A percentile compares a stretch with the other conserved stretches of the same genome.
Evolutionary conservation across 2,113 vertebrate species (phyloP).

Genomic region (Oriolus oriolus): DNA sequence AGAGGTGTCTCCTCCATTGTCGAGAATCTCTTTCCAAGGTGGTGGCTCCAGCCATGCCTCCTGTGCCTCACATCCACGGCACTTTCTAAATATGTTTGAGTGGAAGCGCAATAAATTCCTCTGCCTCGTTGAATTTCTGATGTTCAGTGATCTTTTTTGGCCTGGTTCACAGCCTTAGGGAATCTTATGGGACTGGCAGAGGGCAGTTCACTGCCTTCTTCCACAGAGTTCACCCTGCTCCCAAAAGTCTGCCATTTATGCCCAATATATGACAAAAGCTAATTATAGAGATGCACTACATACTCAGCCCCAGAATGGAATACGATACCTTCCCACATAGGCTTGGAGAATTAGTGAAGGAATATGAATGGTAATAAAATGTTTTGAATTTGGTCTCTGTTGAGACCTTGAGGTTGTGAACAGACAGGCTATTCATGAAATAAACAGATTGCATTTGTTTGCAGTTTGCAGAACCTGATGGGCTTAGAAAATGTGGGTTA

Average conservation of each 20-base stretch:
- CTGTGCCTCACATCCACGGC: background rate
- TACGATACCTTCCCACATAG: background rate
- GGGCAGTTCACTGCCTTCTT: background rate
- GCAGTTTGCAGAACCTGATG: background rate
- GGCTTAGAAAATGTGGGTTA: background rate
- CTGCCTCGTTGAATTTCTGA: background rate
- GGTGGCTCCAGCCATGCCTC: background rate
- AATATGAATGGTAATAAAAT: background rate
- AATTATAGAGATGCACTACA: background rate
- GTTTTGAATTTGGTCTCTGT: background rate
- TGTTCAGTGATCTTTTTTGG: background rate
- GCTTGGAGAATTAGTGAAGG: background rate
- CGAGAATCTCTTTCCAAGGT: background rate
- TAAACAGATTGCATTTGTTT: constrained; percentile 19
- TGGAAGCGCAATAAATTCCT: background rate
- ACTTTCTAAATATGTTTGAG: background rate
- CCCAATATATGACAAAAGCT: background rate
- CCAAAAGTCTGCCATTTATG: background rate
- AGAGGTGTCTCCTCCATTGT: accelerated
- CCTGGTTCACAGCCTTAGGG: background rate
- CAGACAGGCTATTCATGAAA: constrained; percentile 6
- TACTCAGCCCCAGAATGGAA: background rate
- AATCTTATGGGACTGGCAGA: accelerated
- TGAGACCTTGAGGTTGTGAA: background rate
- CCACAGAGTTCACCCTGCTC: background rate